A percentile compares a stretch with the other conserved stretches of the same genome.
Conservation (phyloP, 1,140 invertebrate genomes). For the Drosophila sucinea region DNA sequence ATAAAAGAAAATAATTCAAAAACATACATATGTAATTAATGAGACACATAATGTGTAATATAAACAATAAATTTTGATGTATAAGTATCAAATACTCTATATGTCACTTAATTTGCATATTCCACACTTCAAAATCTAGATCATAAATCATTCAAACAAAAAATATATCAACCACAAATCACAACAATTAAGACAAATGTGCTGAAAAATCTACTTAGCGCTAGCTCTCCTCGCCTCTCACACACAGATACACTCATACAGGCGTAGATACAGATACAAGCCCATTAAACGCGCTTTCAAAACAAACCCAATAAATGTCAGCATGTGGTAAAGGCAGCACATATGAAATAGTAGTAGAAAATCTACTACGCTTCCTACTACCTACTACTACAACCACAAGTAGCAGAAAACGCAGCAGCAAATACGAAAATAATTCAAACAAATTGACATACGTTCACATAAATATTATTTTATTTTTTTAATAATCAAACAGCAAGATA, state of each 20-base stretch:
- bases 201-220: conserved; percentile 82
- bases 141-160: conserved; percentile 73
- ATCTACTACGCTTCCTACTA: conserved; percentile 46
- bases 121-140: conserved; percentile 33
- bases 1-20: neutral
- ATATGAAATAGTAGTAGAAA: conserved; percentile 38
- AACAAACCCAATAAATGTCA: conserved; percentile 80
- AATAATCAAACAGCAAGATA: too few relatives aligned
- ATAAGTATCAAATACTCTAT: neutral
- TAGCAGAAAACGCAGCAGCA: neutral
- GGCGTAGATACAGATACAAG: conserved; percentile 30
- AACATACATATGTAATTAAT: neutral
- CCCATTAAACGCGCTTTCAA: conserved; percentile 72
- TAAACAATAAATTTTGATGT: neutral
- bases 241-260: conserved; percentile 33
- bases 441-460: too few relatives aligned
- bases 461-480: too few relatives aligned
- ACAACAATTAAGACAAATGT: conserved; percentile 82
- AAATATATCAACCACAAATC: conserved; percentile 73
- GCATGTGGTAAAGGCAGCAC: conserved; percentile 35
- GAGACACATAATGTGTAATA: neutral
- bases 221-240: conserved; percentile 32
- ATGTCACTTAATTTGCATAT: conserved; percentile 17
- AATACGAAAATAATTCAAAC: too few relatives aligned
- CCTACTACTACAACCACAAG: conserved; percentile 18